Conservation (phyloP, 1,140 invertebrate genomes). For the Lasioglossum baleicum region DNA sequence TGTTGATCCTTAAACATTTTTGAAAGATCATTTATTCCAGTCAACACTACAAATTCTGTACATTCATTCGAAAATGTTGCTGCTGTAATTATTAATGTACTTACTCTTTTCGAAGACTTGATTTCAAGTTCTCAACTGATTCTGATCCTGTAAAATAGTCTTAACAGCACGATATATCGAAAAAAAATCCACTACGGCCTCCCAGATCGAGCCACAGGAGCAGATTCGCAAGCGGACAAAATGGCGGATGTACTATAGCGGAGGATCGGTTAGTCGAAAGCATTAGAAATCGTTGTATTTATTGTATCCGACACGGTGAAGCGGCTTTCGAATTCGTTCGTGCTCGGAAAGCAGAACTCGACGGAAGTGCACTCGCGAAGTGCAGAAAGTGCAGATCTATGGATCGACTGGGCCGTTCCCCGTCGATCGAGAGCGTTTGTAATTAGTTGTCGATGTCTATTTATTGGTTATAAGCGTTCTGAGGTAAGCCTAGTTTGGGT, state of each 20-base stretch:
- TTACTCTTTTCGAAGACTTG: no score
- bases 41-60: no score
- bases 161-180: not conserved
- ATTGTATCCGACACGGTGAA: constrained; percentile 59
- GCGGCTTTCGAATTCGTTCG: not conserved
- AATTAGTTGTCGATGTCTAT: constrained; percentile 63
- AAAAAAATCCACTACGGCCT: not conserved
- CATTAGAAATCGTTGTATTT: constrained; percentile 72
- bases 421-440: constrained; percentile 40
- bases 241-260: not conserved
- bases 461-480: constrained; percentile 58
- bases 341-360: not conserved
- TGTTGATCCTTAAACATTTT: no score
- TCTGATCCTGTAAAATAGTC: not conserved
- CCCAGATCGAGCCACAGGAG: not conserved
- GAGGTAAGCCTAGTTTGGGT: constrained; percentile 51
- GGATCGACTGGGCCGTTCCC: not conserved
- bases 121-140: no score
- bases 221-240: not conserved
- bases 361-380: not conserved
- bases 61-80: no score
- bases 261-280: constrained; percentile 47
- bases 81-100: no score
- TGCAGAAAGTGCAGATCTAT: no score
- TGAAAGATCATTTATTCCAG: no score